phyloP scores from a whole-genome alignment of 1,140 invertebrate species.

The Cydia fagiglandana region DNA sequence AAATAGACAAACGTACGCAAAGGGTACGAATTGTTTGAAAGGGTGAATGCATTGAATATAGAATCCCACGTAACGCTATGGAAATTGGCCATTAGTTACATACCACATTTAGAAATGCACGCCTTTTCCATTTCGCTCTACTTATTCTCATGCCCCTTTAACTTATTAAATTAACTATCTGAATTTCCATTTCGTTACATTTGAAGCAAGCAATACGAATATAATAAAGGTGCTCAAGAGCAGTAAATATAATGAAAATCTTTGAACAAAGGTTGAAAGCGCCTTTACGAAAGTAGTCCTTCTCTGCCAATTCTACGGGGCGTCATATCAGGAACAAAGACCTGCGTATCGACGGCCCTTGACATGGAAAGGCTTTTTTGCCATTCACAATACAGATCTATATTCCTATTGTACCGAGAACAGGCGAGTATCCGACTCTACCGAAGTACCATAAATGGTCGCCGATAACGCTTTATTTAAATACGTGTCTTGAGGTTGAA shows the following conservation, averaged over 20 bases:
- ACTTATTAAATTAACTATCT: background rate
- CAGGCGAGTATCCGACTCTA: constrained; percentile 1
- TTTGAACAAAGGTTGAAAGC: background rate
- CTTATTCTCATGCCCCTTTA: constrained; percentile 6
- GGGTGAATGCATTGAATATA: background rate
- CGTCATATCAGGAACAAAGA: constrained; percentile 62
- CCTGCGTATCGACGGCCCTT: constrained; percentile 67
- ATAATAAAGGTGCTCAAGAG: background rate
- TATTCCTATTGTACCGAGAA: constrained; percentile 32
- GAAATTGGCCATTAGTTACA: constrained; percentile 14
- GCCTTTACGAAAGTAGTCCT: constrained; percentile 5
- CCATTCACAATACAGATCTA: constrained; percentile 61
- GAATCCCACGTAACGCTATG: background rate
- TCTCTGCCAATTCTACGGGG: constrained; percentile 16
- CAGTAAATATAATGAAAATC: background rate
- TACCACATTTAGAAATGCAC: constrained; percentile 14
- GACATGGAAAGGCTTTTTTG: constrained; percentile 74
- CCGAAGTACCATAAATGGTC: background rate
- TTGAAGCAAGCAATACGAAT: background rate
- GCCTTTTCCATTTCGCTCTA: constrained; percentile 21
- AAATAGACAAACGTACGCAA: background rate
- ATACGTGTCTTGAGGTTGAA: background rate
- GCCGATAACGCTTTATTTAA: background rate
- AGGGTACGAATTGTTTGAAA: background rate
- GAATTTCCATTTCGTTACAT: background rate